These are phyloP conservation scores for Peromyscus aztecus DNA, from an alignment of 2,797 vertebrate species.

Conservation along the genomic window DNA sequence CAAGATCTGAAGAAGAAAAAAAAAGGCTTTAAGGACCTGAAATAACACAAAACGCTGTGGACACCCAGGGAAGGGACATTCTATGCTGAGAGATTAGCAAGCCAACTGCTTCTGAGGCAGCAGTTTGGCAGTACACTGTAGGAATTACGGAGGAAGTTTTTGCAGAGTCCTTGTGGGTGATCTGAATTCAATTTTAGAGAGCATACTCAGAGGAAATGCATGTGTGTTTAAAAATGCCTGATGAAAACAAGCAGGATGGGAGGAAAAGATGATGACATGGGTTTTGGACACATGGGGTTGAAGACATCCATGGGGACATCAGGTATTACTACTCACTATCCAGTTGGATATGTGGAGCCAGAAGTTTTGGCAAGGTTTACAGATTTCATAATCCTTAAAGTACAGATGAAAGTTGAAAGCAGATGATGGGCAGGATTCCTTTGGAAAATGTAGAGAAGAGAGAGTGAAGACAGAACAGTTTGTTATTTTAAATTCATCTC, in stretches of 20 bases:
- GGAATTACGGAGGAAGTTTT: background rate
- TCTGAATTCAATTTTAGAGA: conserved; percentile 4
- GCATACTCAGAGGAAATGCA: background rate
- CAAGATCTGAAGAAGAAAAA: background rate
- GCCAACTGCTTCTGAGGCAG: background rate
- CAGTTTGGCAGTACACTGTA: background rate
- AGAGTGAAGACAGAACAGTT: background rate
- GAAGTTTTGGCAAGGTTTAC: conserved; percentile 28
- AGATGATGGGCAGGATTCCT: conserved; percentile 42
- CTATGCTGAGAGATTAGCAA: background rate
- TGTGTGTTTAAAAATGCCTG: background rate
- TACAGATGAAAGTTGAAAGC: conserved; percentile 58
- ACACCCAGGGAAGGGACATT: background rate
- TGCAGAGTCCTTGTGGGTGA: background rate
- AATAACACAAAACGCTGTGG: background rate
- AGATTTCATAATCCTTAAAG: conserved; percentile 66
- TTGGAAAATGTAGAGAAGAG: conserved; percentile 23
- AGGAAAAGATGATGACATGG: background rate
- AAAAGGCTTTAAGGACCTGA: background rate
- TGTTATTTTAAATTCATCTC: conserved; percentile 31
- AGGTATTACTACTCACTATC: background rate
- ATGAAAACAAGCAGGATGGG: conserved; percentile 1
- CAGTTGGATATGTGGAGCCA: background rate
- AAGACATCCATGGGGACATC: background rate
- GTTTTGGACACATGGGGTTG: background rate